Percentiles rank a stretch among this genome's conserved stretches.
phyloP scores from a whole-genome alignment of 2,888 invertebrate genomes.

The Dryobota labecula region DNA sequence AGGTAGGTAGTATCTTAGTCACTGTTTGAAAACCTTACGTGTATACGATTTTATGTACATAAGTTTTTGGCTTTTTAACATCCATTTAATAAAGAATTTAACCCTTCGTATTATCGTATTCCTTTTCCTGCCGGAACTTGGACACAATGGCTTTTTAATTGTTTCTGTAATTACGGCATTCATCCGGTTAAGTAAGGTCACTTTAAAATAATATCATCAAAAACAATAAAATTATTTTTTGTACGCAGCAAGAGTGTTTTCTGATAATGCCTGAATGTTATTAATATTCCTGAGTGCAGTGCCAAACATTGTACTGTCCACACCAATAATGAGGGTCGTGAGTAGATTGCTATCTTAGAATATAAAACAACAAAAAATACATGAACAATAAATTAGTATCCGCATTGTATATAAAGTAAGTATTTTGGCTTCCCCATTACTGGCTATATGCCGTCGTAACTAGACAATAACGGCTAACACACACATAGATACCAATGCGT shows the following conservation, averaged over 20 bases:
- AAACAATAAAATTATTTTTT: neutral
- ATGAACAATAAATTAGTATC: slow-evolving; percentile 17
- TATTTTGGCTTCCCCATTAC: slow-evolving; percentile 12
- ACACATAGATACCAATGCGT: neutral
- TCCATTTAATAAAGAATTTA: neutral
- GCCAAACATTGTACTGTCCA: neutral
- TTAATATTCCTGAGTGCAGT: neutral
- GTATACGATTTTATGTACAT: neutral
- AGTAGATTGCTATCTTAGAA: slow-evolving; percentile 19
- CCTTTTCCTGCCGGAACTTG: no score
- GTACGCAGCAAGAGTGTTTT: neutral
- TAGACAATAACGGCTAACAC: neutral
- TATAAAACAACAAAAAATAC: neutral
- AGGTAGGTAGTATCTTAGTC: no score
- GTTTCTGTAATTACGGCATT: no score
- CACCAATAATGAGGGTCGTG: slow-evolving; percentile 18
- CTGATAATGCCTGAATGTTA: neutral
- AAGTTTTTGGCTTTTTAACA: neutral
- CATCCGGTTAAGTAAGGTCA: neutral
- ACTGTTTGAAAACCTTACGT: neutral
- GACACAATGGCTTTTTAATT: no score
- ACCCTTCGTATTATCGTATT: no score
- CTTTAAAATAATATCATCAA: neutral
- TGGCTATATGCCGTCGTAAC: neutral
- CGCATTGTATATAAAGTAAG: slow-evolving; percentile 5